Base-by-base conservation (phyloP, 92 coral and sea anemone genomes). In the Parazoanthus darwini region DNA sequence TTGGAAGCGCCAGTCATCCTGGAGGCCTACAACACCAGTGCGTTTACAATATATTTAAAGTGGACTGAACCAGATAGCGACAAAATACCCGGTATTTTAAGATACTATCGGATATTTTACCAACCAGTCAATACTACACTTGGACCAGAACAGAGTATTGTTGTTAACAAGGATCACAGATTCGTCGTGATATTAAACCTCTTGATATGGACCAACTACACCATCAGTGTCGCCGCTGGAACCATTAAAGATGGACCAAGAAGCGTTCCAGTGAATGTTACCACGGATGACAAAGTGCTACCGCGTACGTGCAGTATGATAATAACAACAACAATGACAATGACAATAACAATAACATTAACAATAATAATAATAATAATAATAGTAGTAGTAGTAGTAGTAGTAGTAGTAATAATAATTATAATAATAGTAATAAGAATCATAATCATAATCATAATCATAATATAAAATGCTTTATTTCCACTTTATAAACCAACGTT, bases 1-100 rank as follows among this genome's bases (percentile, higher is more conserved):
- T 48, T 13, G 37, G 44, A 68, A 36, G 89, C 86, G 37, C 92
- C 92, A 29, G 44, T 39, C 33, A 78, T 75, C 83, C 23, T 85
- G 18, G 72, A 59, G 6, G 81, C 86, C 15, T 20, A 42, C 29
- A 26, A 85, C 38, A 85, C 79, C 86, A 85, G 85, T 14, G 44
- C 73, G 14, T 90, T 88, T 36, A 78, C 82, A 25, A 85, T 85
- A 1, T 77, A 85, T 58, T 56, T 90, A 8, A 78, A 68, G 33
- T 90, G 92, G 92, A 65, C 14, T 22, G 33, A 75, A 81, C 22
- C 65, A 7, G 36, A 63, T 25, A 29, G 15, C 33, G 23, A 10
- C 35, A 46, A 22, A 3, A 18, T 81, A 9, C 77, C 59, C 33
- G 86, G 86, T 67, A 82, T 82, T 78, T 35, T 82, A 50, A 43